Conservation (phyloP, 2,113 vertebrate genomes). For the Sinocyclocheilus anshuiensis region DNA sequence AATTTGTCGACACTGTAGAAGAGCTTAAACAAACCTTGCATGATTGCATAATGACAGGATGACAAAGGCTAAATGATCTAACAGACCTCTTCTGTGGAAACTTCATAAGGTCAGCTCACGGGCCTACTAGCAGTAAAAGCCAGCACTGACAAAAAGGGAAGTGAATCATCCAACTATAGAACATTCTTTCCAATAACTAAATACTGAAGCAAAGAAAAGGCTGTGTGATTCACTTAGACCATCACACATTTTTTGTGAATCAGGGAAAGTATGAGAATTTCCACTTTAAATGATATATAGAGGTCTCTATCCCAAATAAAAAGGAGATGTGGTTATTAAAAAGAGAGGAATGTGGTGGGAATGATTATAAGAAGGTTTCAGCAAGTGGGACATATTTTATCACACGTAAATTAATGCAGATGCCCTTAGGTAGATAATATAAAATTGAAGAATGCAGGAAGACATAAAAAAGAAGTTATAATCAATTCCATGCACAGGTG, state of each 20-base stretch:
- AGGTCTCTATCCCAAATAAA: not conserved
- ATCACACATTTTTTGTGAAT: slow-evolving; percentile 25
- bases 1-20: not conserved
- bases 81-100: slow-evolving; percentile 16
- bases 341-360: not conserved
- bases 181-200: slow-evolving; percentile 42
- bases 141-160: slow-evolving; percentile 8
- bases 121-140: slow-evolving; percentile 11
- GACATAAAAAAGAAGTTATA: slow-evolving; percentile 23
- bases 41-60: not conserved
- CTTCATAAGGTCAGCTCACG: slow-evolving; percentile 22
- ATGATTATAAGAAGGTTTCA: not conserved
- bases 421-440: not conserved
- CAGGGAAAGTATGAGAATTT: slow-evolving; percentile 5
- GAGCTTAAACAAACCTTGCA: slow-evolving; percentile 28
- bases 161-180: slow-evolving; percentile 29
- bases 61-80: slow-evolving; percentile 35
- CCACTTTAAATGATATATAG: not conserved
- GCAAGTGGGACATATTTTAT: slow-evolving; percentile 10
- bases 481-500: slow-evolving; percentile 1
- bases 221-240: slow-evolving; percentile 23
- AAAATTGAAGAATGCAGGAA: slow-evolving; percentile 11
- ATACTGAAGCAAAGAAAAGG: not conserved
- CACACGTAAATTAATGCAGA: slow-evolving; percentile 8
- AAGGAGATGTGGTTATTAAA: not conserved